Base-by-base conservation (phyloP, 2,797 vertebrate species). In the Chlorospingus flavigularis region DNA sequence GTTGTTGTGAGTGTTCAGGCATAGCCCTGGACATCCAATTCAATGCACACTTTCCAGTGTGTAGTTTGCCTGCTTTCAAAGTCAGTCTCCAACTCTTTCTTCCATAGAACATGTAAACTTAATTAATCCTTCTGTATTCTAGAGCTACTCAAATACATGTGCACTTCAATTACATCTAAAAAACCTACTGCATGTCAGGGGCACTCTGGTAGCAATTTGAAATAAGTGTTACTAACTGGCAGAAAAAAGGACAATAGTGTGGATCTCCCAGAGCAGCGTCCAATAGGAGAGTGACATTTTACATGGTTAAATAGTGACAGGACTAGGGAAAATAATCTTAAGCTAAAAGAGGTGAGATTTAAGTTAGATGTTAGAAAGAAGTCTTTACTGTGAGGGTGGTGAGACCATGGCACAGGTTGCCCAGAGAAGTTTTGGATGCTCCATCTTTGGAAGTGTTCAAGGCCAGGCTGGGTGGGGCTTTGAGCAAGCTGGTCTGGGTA, bases 291-390 rank as follows among this genome's bases (percentile, higher is more conserved):
- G 35, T 13, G 40, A 58, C 10, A 45, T 58, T 77, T 58, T 31
- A 40, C 33, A n/a, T 0, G 0, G 26, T 3, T 20, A 58, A 13
- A 40, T 3, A 58, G 15, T 24, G 33, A 65, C 0, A 47, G 51
- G 5, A 77, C 4, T 23, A 24, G 26, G 18, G 18, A 6, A 28
- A 40, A 71, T 4, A 6, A 5, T 28, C 45, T 42, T 28, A 60
- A 72, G 31, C 15, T 35, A 10, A 47, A 71, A 63, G 15, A 58
- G 13, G 13, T 53, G 26, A 35, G 9, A 28, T 54, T 72, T 53
- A n/a, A 9, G 11, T 28, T 11, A 58, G 9, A n/a, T 53, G 13
- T 48, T 35, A 84, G 16, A 33, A 58, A 63, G 50, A 65, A 31
- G 17, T 35, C 13, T 28, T 65, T 28, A 11, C 18, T 53, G 20